A percentile compares a stretch with the other conserved stretches of the same genome.
phyloP scores from a whole-genome alignment of 2,888 invertebrate genomes.

The Thereva unica region DNA sequence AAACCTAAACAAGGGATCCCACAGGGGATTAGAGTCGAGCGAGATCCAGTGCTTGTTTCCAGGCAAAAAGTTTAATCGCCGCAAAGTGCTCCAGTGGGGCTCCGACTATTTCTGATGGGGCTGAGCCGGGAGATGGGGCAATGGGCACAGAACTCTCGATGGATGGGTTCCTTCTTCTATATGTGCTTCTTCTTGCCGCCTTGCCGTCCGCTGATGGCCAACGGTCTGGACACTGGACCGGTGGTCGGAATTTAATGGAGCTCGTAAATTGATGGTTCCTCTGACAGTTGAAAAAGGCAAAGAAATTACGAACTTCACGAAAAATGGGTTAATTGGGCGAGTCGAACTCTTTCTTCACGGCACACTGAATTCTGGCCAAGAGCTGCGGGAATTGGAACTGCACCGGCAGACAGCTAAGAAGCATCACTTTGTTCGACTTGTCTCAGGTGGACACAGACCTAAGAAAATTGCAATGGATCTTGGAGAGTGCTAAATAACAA shows the following conservation, averaged over 20 bases:
- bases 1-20: not conserved
- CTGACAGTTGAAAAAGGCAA: too few relatives aligned
- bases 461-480: too few relatives aligned
- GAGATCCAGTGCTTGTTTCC: too few relatives aligned
- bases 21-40: not conserved
- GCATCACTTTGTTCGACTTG: too few relatives aligned
- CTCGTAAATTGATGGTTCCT: constrained; percentile 17
- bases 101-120: too few relatives aligned
- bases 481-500: too few relatives aligned
- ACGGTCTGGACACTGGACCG: not conserved
- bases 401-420: not conserved
- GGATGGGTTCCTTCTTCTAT: not conserved
- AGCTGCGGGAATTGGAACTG: not conserved
- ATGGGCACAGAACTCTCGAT: not conserved
- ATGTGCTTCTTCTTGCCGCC: not conserved
- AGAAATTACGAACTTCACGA: constrained; percentile 8
- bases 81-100: too few relatives aligned
- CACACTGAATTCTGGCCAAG: not conserved
- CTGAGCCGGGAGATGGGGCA: too few relatives aligned
- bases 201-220: not conserved
- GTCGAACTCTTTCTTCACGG: constrained; percentile 12
- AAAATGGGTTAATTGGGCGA: constrained; percentile 29
- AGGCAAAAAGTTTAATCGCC: too few relatives aligned
- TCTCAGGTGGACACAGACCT: too few relatives aligned
- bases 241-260: constrained; percentile 22